Base-by-base conservation (phyloP, 2,888 invertebrate species). In the Mechanitis messenoides region DNA sequence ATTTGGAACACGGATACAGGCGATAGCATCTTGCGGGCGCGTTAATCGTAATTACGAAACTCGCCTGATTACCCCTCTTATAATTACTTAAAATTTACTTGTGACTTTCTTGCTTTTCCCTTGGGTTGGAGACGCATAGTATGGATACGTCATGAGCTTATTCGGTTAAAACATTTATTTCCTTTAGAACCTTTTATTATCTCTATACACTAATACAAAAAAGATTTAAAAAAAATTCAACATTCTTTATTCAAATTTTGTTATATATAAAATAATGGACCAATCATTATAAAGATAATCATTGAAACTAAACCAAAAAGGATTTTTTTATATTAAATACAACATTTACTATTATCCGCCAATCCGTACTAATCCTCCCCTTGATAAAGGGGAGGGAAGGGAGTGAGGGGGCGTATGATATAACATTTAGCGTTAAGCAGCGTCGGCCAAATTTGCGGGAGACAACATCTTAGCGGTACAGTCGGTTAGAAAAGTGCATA, bases 371-470 rank as follows among this genome's bases (percentile, higher is more conserved):
- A 73, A 69, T 50, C 69, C 63, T 56, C 53, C 59, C 58, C 58
- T 61, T 56, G 58, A 65, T 60, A 64, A 58, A 66, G 62, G 71
- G 71, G 74, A 68, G 72, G 58, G 61, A 61, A 56, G 56, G 57
- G 66, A 61, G 66, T 58, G 68, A 61, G 72, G 71, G 73, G 67
- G 71, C 77, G 81, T 81, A 84, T 83, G 85, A 85, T 85, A 82
- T 83, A 80, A 83, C 83, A 87, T 87, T 88, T 87, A 87, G 85
- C 86, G 85, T 80, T 85, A 85, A 85, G 84, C 84, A 85, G 81
- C 85, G 81, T 79, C 74, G 76, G 72, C 77, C 81, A 79, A 85
- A 85, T 87, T 84, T 83, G 83, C 78, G 84, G 85, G 79, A 75
- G 79, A 80, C 79, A 79, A 78, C 66, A 80, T 86, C 87, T 88